A percentile compares a stretch with the other conserved stretches of the same genome.
phyloP scores from a whole-genome alignment of 1,140 invertebrate genomes.

The Bathynomus jamesi region DNA sequence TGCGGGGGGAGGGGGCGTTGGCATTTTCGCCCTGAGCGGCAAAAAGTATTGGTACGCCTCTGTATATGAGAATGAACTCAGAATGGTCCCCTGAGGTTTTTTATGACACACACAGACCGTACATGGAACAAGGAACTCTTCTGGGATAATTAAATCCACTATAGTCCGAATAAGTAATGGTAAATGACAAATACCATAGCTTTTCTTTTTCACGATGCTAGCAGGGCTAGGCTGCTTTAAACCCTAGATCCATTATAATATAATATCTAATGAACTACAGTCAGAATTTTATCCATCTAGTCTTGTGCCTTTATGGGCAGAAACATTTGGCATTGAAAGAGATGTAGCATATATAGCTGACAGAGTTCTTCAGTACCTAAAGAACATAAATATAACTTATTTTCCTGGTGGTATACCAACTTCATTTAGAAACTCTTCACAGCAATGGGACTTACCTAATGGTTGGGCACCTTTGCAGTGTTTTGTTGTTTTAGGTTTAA shows the following conservation, averaged over 20 bases:
- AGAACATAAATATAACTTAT: constrained; percentile 20
- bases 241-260: constrained; percentile 58
- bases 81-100: too few relatives aligned
- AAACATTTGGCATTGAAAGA: constrained; percentile 27
- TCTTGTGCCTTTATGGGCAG: constrained; percentile 73
- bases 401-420: constrained; percentile 39
- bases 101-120: too few relatives aligned
- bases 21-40: too few relatives aligned
- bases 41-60: too few relatives aligned
- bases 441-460: constrained; percentile 45
- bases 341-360: constrained; percentile 19
- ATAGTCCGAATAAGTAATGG: too few relatives aligned
- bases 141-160: too few relatives aligned
- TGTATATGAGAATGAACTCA: too few relatives aligned
- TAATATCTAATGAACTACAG: constrained; percentile 44
- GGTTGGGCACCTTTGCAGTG: constrained; percentile 41
- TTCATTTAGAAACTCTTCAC: constrained; percentile 29
- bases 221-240: too few relatives aligned
- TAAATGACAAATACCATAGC: too few relatives aligned
- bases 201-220: too few relatives aligned
- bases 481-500: constrained; percentile 37
- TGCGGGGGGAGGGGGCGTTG: too few relatives aligned
- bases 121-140: too few relatives aligned
- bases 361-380: constrained; percentile 22
- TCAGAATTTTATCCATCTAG: constrained; percentile 68